Evolutionary conservation across 2,888 invertebrate species (phyloP).

Genomic region (Rapana venosa): DNA sequence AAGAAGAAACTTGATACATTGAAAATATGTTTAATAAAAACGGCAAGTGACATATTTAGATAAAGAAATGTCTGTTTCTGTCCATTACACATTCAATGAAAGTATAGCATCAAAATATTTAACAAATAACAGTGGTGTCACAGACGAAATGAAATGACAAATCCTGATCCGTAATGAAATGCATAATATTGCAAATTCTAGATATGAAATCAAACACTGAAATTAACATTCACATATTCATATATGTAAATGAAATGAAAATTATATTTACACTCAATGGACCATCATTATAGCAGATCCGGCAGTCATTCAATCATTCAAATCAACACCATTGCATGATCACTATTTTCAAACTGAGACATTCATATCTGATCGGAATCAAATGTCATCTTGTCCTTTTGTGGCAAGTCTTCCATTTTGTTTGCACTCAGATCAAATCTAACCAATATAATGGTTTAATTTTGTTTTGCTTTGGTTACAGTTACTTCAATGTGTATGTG

Average conservation of each 20-base stretch:
- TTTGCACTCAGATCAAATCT: no score
- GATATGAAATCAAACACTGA: background rate
- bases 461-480: no score
- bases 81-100: background rate
- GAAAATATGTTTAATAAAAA: slow-evolving; percentile 31
- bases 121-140: background rate
- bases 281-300: background rate
- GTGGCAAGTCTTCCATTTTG: no score
- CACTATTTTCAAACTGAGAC: no score
- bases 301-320: background rate
- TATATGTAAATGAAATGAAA: background rate
- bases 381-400: no score
- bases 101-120: slow-evolving; percentile 2
- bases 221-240: background rate
- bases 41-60: slow-evolving; percentile 7
- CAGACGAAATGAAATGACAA: background rate
- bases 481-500: no score
- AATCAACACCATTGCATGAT: background rate
- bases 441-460: no score
- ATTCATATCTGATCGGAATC: no score
- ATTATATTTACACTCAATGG: background rate
- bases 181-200: slow-evolving; percentile 9
- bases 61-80: slow-evolving; percentile 13
- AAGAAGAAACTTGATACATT: background rate
- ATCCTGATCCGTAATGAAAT: background rate